Evolutionary conservation across 2,888 invertebrate genomes (phyloP), one percentile per base, ranked within the genome.

Genomic region (Amphimallon solstitiale): DNA sequence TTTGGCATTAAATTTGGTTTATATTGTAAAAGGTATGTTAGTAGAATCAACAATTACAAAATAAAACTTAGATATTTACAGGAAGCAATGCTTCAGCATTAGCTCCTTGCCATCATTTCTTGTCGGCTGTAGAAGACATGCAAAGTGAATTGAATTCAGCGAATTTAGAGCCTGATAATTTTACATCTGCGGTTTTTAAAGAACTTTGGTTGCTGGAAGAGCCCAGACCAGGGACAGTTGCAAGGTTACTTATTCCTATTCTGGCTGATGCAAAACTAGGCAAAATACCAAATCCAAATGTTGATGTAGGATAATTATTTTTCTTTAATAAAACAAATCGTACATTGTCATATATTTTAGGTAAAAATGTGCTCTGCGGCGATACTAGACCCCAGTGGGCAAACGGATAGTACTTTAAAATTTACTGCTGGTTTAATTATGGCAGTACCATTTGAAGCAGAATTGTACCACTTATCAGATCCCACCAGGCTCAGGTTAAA

Each of bases 361-460:
- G 92, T 94, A 54, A 87, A 89, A 68, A 92, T 93, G 87, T 92
- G 93, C 77, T 87, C 89, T 15, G 94, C 93, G 3, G 87, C 86
- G 2, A 93, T 97, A 70, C 84, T 93, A 59, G 95, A 97, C 78
- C 97, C 97, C 1, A 89, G 90, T 48, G 91, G 91, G 35, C 90
- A 93, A 78, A 87, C 87, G 73, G 94, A 94, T 73, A 88, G 87
- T 56, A 91, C 94, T 1, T 84, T 95, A 65, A 95, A 96, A 78
- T 96, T 97, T 78, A 95, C 96, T 35, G 96, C 97, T 0, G 97
- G 97, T 0, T 86, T 98, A 2, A 90, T 97, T 54, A 89, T 95
- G 67, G 93, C 93, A 35, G 89, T 97, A 38, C 92, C 92, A 10
- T 85, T 97, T 64, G 93, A 95, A 76, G 96, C 95, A 0, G 94